phyloP scores from a whole-genome alignment of 2,113 vertebrate genomes.

The Cochlearius cochlearius region DNA sequence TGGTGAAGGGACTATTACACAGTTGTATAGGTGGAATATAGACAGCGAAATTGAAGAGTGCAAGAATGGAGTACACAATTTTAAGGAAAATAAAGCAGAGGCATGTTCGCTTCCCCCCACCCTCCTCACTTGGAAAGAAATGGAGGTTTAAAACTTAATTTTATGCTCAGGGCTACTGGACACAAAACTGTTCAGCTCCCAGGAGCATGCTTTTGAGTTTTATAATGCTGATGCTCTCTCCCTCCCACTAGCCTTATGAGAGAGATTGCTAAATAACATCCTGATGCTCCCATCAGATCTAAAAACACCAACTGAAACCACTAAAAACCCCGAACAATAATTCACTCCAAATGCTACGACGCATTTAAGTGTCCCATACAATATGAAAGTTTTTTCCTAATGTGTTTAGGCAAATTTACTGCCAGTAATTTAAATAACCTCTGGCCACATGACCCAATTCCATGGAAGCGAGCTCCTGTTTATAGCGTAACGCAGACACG shows the following conservation, averaged over 20 bases:
- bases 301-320: not conserved
- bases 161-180: not conserved
- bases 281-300: not conserved
- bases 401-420: not conserved
- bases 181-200: not conserved
- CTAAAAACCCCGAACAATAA: not conserved
- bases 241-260: not conserved
- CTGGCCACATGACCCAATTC: not conserved
- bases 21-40: not conserved
- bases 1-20: not conserved
- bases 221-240: not conserved
- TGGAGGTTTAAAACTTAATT: not conserved
- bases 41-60: not conserved
- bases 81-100: not conserved
- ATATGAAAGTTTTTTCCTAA: not conserved
- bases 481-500: fast-evolving
- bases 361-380: not conserved
- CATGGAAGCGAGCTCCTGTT: not conserved
- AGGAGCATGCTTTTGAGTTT: not conserved
- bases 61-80: not conserved
- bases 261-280: not conserved
- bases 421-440: not conserved
- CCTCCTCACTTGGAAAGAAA: not conserved
- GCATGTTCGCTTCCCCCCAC: fast-evolving
- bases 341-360: not conserved